phyloP scores from a whole-genome alignment of 2,888 invertebrate species.

The Drosophila paucipuncta region DNA sequence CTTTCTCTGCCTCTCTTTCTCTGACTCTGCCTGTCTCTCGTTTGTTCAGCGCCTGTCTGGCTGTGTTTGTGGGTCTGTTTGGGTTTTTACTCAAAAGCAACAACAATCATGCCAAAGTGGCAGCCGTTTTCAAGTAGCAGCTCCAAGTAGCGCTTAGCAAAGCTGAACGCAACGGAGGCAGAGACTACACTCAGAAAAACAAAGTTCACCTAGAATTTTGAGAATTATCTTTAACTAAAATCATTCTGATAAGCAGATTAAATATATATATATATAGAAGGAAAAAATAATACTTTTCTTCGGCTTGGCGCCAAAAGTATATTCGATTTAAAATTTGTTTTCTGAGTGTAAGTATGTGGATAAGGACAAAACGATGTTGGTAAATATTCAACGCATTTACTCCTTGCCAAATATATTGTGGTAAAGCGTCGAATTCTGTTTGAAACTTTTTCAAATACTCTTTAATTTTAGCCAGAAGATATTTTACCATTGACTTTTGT shows the following conservation, averaged over 20 bases:
- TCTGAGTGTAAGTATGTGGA: conserved; percentile 3
- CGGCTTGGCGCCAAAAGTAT: no score
- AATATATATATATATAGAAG: neutral
- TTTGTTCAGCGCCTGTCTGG: conserved; percentile 2
- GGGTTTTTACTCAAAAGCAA: conserved; percentile 20
- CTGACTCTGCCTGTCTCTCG: neutral
- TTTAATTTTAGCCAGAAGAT: neutral
- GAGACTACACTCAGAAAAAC: conserved; percentile 1
- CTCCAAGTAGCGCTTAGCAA: conserved; percentile 24
- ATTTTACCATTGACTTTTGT: neutral
- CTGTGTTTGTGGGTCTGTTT: conserved; percentile 13
- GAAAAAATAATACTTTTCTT: neutral
- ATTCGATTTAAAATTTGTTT: neutral
- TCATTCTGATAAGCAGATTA: neutral
- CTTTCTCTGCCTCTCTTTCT: neutral
- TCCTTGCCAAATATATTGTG: neutral
- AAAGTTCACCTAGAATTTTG: no score
- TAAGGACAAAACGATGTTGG: neutral
- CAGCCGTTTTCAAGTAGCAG: conserved; percentile 37
- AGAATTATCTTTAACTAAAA: neutral
- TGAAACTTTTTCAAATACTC: neutral
- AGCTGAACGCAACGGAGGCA: conserved; percentile 13
- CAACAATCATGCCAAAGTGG: conserved; percentile 29
- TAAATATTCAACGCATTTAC: neutral
- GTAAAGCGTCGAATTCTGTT: neutral